Evolutionary conservation across 2,888 invertebrate genomes (phyloP), one percentile per base, ranked within the genome.

Genomic region (Macaria liturata): DNA sequence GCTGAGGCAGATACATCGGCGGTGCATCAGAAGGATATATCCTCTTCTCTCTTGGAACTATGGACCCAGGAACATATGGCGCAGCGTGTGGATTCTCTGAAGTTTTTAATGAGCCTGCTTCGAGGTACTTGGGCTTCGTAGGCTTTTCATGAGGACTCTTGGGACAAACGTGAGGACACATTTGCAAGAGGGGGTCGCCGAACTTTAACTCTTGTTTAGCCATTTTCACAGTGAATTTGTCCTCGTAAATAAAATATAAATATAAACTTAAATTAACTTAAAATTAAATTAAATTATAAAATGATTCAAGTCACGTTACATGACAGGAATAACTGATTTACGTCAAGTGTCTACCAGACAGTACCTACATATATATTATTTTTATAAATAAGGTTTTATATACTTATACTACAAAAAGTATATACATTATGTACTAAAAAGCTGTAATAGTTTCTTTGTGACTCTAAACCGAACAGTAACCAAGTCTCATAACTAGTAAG

Each of bases 1-100:
- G 80, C 59, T 91, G 91, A 0, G 91, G 91, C 0, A 91, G 78
- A 57, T 90, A 91, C 40, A 67, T 68, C 0, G 91, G 89, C 0
- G 91, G 91, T 8, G 89, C 84, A 31, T 71, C 83, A 0, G 82
- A 76, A 3, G 88, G 82, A 51, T 83, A 83, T 0, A 75, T 56
- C 55, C 76, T 86, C 3, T 77, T 77, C 39, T 81, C 74, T 9
- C 83, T 83, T 0, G 90, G 88, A 32, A 66, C 54, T 43, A 92
- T 81, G 31, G 63, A 56, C 0, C 92, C 92, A 43, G 91, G 89
- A 0, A 77, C 72, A 52, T 90, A 91, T 0, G 83, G 79, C 0
- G 67, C 48, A 0, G 74, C 78, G 39, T 74, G 53, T 3, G 65
- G 66, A 37, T 80, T 77, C 3, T 70, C 74, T 0, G 44, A 3